These are phyloP conservation scores for Premnoplex brunnescens DNA, from an alignment of 2,797 vertebrate species.

Conservation along the genomic window DNA sequence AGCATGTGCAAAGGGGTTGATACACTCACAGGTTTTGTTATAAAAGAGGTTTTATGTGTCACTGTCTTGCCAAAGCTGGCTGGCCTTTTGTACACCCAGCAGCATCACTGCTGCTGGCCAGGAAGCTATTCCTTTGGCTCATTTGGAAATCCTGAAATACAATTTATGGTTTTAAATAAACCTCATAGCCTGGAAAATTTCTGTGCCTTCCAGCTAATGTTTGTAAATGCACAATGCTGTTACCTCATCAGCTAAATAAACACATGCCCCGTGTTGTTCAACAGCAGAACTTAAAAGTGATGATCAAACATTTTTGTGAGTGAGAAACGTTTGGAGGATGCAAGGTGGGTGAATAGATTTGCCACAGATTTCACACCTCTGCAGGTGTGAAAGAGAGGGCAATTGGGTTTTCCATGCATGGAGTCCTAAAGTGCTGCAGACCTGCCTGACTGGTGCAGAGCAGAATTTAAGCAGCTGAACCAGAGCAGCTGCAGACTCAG, in stretches of 20 bases:
- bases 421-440: background rate
- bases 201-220: background rate
- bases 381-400: background rate
- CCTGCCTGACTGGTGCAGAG: background rate
- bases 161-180: background rate
- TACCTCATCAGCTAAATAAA: background rate
- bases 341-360: background rate
- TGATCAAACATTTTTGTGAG: background rate
- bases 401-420: background rate
- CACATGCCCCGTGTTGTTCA: background rate
- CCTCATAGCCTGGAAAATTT: background rate
- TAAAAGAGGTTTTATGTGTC: background rate
- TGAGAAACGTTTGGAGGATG: background rate
- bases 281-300: background rate
- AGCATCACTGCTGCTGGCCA: background rate
- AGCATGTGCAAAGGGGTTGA: conserved; percentile 22
- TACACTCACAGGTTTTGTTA: background rate
- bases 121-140: background rate
- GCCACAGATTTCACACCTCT: background rate
- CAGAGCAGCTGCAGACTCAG: background rate
- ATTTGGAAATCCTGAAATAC: background rate
- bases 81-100: background rate
- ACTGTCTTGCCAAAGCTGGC: background rate
- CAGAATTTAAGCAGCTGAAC: background rate
- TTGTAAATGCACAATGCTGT: background rate